Evolutionary conservation across 1,140 invertebrate genomes (phyloP).

Genomic region (Drosophila sp.): DNA sequence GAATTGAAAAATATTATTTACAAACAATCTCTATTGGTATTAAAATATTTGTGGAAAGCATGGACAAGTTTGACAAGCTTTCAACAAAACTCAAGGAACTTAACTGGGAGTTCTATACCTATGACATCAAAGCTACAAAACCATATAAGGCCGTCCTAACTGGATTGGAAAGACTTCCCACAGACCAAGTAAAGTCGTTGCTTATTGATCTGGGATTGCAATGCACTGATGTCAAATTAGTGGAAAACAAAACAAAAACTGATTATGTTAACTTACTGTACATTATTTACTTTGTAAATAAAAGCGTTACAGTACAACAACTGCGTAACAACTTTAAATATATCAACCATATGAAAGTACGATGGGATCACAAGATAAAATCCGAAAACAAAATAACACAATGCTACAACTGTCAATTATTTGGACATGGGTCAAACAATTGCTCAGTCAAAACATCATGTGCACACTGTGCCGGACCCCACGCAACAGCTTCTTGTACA

Average conservation of each 20-base stretch:
- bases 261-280: neutral
- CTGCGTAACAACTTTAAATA: neutral
- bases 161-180: conserved; percentile 5
- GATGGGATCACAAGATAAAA: conserved; percentile 5
- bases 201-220: neutral
- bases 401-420: neutral
- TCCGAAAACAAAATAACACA: conserved; percentile 1
- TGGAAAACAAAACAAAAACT: neutral
- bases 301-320: conserved; percentile 5
- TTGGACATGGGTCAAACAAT: no score
- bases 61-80: conserved; percentile 3
- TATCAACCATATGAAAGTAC: conserved; percentile 1
- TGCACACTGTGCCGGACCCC: no score
- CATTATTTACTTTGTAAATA: no score
- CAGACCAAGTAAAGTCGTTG: neutral
- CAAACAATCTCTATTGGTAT: conserved; percentile 18
- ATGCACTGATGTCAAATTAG: conserved; percentile 2
- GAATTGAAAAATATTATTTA: conserved; percentile 5
- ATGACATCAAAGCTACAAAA: conserved; percentile 7
- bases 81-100: neutral
- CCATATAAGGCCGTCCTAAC: conserved; percentile 10
- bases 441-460: no score
- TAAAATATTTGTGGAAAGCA: conserved; percentile 9
- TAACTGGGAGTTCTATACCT: conserved; percentile 5
- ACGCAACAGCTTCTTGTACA: no score